These are phyloP conservation scores for Apis cerana DNA, from an alignment of 1,140 invertebrate genomes.

Conservation along the genomic window DNA sequence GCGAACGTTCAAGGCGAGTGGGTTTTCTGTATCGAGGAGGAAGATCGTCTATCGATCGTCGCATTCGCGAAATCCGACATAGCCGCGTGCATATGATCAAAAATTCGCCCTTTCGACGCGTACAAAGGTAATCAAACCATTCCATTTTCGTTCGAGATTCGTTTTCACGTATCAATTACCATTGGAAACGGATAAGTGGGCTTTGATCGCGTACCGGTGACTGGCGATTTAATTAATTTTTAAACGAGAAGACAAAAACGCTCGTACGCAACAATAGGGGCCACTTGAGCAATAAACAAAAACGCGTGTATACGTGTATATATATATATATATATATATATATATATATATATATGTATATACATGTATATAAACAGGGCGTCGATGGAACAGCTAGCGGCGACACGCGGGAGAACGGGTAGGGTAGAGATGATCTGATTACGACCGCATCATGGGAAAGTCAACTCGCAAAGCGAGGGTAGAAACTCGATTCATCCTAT, in stretches of 20 bases:
- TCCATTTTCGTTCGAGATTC: not conserved
- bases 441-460: conserved; percentile 78
- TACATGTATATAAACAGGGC: not conserved
- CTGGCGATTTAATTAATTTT: conserved; percentile 32
- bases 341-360: too few relatives aligned
- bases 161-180: not conserved
- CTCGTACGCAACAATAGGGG: not conserved
- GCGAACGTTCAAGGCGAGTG: too few relatives aligned
- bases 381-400: conserved; percentile 13
- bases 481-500: conserved; percentile 69
- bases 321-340: too few relatives aligned
- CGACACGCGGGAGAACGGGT: conserved; percentile 18
- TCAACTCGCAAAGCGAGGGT: conserved; percentile 68
- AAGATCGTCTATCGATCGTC: not conserved
- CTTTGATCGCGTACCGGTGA: not conserved
- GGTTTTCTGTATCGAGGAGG: too few relatives aligned
- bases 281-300: conserved; percentile 52
- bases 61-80: not conserved
- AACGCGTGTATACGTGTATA: conserved; percentile 12
- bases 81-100: not conserved
- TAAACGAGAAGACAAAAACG: not conserved
- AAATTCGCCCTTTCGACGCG: not conserved
- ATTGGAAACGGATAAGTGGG: not conserved
- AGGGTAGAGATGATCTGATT: conserved; percentile 76
- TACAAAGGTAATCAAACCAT: not conserved